Evolutionary conservation across 2,888 invertebrate species (phyloP), one percentile per base, ranked within the genome.

Genomic region (Zaprionus obscuricornis): DNA sequence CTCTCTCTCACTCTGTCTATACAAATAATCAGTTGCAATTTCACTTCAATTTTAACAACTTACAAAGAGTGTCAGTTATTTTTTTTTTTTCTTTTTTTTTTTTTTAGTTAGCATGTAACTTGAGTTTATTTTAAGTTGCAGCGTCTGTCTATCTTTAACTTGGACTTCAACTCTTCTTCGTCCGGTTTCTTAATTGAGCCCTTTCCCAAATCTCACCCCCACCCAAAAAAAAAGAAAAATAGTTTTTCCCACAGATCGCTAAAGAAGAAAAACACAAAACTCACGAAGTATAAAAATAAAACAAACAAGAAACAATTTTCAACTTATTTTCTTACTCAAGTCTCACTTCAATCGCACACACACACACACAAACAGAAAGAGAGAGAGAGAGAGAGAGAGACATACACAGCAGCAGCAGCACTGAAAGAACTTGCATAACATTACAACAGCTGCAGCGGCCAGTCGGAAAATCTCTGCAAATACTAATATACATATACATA

Each of bases 1-100:
- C 22, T 45, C 24, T 46, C 16, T 13, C 39, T 62, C 58, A 59
- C 67, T 71, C 71, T 71, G 58, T 17, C 43, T 49, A 49, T 66
- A 69, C 57, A 65, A 76, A 77, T 74, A 77, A 74, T 79, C 77
- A 67, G 77, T 67, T 65, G 77, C 77, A 81, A 75, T 78, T 78
- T 78, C 78, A 75, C 78, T 77, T 55, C 69, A 77, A 71, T 74
- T 74, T 77, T 60, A 73, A 74, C 74, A 65, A 65, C 66, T 62
- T 67, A 55, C 56, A 63, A 58, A 74, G 65, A 74, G 77, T 70
- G 79, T 59, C 76, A 62, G 76, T 59, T 78, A 71, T 77, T 78
- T 71, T n/a, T n/a, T n/a, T n/a, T n/a, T n/a, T n/a, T n/a, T n/a
- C n/a, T n/a, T n/a, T n/a, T n/a, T n/a, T n/a, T n/a, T n/a, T n/a